Conservation (phyloP, 2,797 vertebrate genomes). For the Otus scops region DNA sequence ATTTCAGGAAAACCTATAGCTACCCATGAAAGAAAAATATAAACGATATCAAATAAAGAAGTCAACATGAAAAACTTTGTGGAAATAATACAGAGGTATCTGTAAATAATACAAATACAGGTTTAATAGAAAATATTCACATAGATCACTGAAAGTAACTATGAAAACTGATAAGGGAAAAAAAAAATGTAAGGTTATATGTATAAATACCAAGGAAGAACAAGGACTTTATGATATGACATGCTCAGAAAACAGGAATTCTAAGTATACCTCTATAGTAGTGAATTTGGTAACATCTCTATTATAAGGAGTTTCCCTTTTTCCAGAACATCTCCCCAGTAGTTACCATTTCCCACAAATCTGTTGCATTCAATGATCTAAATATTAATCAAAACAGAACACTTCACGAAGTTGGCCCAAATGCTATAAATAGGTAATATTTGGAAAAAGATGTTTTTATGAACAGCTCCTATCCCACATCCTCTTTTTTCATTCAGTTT, state of each 20-base stretch:
- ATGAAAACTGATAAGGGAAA: background rate
- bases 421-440: background rate
- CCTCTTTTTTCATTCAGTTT: background rate
- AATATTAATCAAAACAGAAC: background rate
- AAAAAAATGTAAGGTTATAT: background rate
- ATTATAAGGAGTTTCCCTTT: background rate
- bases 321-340: background rate
- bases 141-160: background rate
- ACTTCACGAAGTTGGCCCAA: background rate
- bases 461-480: background rate
- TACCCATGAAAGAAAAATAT: background rate
- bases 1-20: conserved; percentile 10
- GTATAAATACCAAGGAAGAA: background rate
- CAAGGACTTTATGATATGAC: background rate
- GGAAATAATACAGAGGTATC: background rate
- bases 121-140: conserved; percentile 9
- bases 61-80: conserved; percentile 7
- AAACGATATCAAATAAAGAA: conserved; percentile 19
- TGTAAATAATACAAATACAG: conserved; percentile 10
- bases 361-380: background rate
- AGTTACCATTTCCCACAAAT: background rate
- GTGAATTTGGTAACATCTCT: background rate
- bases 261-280: background rate
- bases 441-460: background rate
- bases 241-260: background rate